Percentiles rank a stretch among this genome's conserved stretches.
Evolutionary conservation across 1,140 invertebrate species (phyloP).

Genomic region (Drosophila truncata): DNA sequence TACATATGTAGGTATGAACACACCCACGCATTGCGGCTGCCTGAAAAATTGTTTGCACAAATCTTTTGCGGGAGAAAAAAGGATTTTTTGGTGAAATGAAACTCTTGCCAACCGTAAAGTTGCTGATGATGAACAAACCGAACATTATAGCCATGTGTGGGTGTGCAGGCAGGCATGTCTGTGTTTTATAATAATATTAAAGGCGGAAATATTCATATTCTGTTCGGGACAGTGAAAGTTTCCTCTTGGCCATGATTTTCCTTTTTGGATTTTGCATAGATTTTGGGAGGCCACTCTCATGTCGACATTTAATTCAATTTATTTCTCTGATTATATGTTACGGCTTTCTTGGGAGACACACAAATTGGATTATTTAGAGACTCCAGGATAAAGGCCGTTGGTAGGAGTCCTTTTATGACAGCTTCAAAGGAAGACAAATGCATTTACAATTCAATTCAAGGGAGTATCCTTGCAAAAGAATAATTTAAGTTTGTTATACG

Average conservation of each 20-base stretch:
- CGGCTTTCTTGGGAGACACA: conserved; percentile 15
- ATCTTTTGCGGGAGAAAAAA: conserved; percentile 31
- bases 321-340: conserved; percentile 33
- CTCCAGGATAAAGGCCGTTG: neutral
- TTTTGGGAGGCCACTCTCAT: neutral
- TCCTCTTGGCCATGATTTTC: conserved; percentile 1
- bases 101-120: conserved; percentile 42
- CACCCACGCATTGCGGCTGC: conserved; percentile 29
- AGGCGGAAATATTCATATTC: conserved; percentile 46
- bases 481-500: neutral
- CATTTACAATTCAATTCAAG: neutral
- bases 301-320: conserved; percentile 50
- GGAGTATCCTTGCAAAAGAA: too few relatives aligned
- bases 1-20: conserved; percentile 1
- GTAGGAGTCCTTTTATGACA: conserved; percentile 2
- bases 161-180: neutral
- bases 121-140: conserved; percentile 36
- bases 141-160: conserved; percentile 9
- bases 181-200: conserved; percentile 36
- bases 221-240: conserved; percentile 42
- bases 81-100: conserved; percentile 29
- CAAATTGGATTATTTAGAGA: conserved; percentile 37
- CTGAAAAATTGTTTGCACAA: conserved; percentile 49
- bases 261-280: conserved; percentile 27
- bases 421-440: neutral